Evolutionary conservation across 2,888 invertebrate genomes (phyloP), one percentile per base, ranked within the genome.

Genomic region (Branchipolynoe longqiensis): DNA sequence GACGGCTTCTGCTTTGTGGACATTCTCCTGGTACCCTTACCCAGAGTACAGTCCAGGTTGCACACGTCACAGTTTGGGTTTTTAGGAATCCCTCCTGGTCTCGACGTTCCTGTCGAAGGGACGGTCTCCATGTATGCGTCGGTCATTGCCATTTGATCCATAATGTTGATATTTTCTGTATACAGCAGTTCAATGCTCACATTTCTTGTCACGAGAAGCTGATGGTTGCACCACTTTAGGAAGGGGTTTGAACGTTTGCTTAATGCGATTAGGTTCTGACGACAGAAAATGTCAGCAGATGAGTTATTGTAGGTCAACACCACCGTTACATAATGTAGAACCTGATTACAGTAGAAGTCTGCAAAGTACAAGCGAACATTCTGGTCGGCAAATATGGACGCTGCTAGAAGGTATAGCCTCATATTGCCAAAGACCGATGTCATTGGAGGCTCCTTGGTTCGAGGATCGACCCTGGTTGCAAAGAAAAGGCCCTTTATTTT

Each of bases 151-250:
- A 12, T 14, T 25, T 62, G 14, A 25, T 6, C 31, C n/a, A n/a
- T n/a, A n/a, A n/a, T n/a, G n/a, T n/a, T n/a, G n/a, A n/a, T n/a
- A n/a, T n/a, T n/a, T n/a, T n/a, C n/a, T n/a, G n/a, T n/a, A n/a
- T n/a, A n/a, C n/a, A n/a, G n/a, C 62, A 62, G 62, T 6, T 62
- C 62, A 28, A 62, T 62, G 62, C n/a, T n/a, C 62, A 14, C 62
- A 62, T 12, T 62, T 8, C n/a, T 14, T 25, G n/a, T 14, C n/a
- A 62, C 62, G 6, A 14, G 14, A 12, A 62, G 14, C 6, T 62
- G 62, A 62, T 14, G n/a, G 14, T 28, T 62, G n/a, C 62, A 28
- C 31, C n/a, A 8, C 14, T 14, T 25, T 6, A 62, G 6, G n/a
- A 62, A 62, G 62, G 62, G 12, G n/a, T 62, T 62, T 28, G 8